These are phyloP conservation scores for Kudoa iwatai DNA, from an alignment of 30 jellyfish, hydroid and myxozoan genomes.

Conservation along the genomic window DNA sequence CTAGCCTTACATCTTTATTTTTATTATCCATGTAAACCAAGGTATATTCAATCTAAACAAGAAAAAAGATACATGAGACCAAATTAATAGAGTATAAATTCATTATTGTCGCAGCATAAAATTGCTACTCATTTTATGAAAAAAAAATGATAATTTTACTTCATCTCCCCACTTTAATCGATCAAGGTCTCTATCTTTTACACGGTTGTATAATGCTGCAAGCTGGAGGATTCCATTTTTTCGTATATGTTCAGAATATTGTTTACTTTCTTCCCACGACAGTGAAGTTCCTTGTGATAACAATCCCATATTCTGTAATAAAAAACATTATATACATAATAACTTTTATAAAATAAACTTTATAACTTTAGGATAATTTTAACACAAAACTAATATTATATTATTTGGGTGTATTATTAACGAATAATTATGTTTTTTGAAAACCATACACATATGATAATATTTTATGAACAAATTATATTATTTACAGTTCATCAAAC, in stretches of 20 bases:
- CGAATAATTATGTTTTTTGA: too few species aligned
- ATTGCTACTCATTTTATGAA: neutral
- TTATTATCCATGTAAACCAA: conserved; percentile 26
- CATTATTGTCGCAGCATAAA: neutral
- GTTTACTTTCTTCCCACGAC: conserved; percentile 51
- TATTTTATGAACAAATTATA: too few species aligned
- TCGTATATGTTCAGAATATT: conserved; percentile 34
- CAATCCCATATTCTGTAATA: too few species aligned
- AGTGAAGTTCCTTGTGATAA: conserved; percentile 58
- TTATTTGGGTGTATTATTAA: too few species aligned
- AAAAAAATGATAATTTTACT: conserved; percentile 6
- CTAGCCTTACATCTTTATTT: conserved; percentile 23
- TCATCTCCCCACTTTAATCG: conserved; percentile 76
- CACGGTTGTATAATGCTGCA: conserved; percentile 13
- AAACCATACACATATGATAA: too few species aligned
- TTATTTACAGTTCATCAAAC: too few species aligned
- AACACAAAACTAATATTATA: too few species aligned
- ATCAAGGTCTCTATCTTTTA: conserved; percentile 31
- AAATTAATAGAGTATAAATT: neutral
- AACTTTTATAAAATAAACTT: too few species aligned
- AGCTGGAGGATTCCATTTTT: conserved; percentile 42
- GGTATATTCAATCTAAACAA: conserved; percentile 32
- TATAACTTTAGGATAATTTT: too few species aligned
- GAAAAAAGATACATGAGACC: neutral
- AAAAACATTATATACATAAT: too few species aligned